Evolutionary conservation across 2,113 vertebrate species (phyloP), one percentile per base, ranked within the genome.

Genomic region (Eira barbara): DNA sequence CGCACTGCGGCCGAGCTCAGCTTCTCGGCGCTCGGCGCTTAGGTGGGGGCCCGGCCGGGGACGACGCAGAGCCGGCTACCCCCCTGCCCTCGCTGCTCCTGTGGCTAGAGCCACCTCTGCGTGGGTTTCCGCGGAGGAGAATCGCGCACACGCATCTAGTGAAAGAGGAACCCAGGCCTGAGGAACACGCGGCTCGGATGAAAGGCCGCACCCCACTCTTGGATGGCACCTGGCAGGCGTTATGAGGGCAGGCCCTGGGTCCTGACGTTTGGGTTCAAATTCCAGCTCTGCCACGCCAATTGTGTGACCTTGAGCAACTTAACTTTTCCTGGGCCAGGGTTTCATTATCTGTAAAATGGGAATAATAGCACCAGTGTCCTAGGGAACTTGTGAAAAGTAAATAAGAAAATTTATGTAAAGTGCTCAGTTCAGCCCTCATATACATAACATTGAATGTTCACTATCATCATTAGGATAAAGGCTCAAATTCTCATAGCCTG

Each of bases 261-360:
- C 31, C 61, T 71, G 47, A 90, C 11, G 31, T 29, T 31, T 57
- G 73, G 6, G 23, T 95, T 88, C 83, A 84, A n/a, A 95, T 85
- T 31, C 55, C 79, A 49, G n/a, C 39, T 61, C 25, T 34, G 49
- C 79, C 36, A 21, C 2, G 76, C n/a, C 78, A 84, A 11, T 7
- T 47, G 21, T 59, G 80, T 61, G 81, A 61, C 49, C 74, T 83
- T 49, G 73, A 47, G 31, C 83, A 95, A 78, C 34, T 93, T 92
- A 69, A 59, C 61, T 14, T 80, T 55, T 18, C 55, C 61, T 4
- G 74, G 80, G 34, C 36, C 39, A 89, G 52, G 29, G 14, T 91
- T 95, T 94, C 85, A 61, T 96, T 63, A 67, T 85, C 92, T 85
- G 71, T 84, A 91, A 80, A 94, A 76, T 52, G 94, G 89, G 87